Evolutionary conservation across 2,888 invertebrate species (phyloP).

Genomic region (Drosophila peninsularis): DNA sequence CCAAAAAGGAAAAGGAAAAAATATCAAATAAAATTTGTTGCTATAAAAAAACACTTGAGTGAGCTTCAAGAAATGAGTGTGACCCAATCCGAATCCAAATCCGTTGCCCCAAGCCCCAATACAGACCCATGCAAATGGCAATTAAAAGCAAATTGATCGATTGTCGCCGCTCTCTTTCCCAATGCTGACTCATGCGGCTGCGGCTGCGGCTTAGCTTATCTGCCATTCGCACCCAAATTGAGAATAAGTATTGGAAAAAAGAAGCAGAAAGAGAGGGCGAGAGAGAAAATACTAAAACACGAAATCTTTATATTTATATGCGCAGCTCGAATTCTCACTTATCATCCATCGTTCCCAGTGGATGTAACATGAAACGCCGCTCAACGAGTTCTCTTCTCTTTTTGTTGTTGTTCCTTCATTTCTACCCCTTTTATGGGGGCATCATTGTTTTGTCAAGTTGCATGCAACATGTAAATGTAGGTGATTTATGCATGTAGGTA

Average conservation of each 20-base stretch:
- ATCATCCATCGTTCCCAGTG: slow-evolving; percentile 39
- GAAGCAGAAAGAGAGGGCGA: slow-evolving; percentile 11
- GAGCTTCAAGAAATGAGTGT: slow-evolving; percentile 49
- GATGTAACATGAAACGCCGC: slow-evolving; percentile 51
- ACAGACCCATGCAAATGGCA: slow-evolving; percentile 68
- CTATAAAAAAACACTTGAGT: slow-evolving; percentile 19
- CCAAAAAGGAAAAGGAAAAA: slow-evolving; percentile 39
- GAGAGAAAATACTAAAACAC: slow-evolving; percentile 20
- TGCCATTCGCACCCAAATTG: slow-evolving; percentile 31
- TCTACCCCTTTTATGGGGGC: slow-evolving; percentile 15
- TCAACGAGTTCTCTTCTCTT: slow-evolving; percentile 27
- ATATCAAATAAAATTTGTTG: slow-evolving; percentile 30
- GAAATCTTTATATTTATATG: slow-evolving; percentile 56
- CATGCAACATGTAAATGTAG: slow-evolving; percentile 33
- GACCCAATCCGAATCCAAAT: slow-evolving; percentile 49
- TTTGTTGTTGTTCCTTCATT: slow-evolving; percentile 11
- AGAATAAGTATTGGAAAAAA: slow-evolving; percentile 35
- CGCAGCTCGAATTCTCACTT: slow-evolving; percentile 60
- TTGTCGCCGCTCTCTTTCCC: slow-evolving; percentile 49
- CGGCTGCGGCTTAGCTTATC: slow-evolving; percentile 52
- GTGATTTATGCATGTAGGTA: slow-evolving; percentile 23
- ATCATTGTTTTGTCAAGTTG: slow-evolving; percentile 36
- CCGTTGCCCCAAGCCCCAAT: slow-evolving; percentile 19
- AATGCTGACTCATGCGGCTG: slow-evolving; percentile 48
- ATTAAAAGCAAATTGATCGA: slow-evolving; percentile 74